These are phyloP conservation scores for Balaeniceps rex DNA, from an alignment of 2,113 vertebrate species.

Conservation along the genomic window DNA sequence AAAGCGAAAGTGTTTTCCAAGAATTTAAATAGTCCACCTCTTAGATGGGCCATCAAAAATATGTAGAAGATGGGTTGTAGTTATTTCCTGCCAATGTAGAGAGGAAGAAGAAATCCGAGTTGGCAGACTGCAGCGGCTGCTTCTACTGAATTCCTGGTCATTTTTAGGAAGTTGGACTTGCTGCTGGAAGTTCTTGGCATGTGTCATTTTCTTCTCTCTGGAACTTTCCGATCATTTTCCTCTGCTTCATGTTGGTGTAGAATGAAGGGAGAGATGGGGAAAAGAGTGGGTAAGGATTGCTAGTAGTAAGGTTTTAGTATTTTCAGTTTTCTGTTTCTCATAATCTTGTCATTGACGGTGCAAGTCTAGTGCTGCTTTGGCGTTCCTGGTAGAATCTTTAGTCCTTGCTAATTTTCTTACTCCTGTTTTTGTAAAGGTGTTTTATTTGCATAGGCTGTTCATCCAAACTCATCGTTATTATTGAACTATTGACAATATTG, in stretches of 20 bases:
- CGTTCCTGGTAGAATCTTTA: neutral
- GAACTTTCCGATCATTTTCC: neutral
- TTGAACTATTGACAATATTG: neutral
- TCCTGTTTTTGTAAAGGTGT: neutral
- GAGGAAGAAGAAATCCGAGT: neutral
- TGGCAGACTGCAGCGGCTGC: neutral
- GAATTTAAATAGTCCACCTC: neutral
- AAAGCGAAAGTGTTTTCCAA: neutral
- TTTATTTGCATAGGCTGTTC: neutral
- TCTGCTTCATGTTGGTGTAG: neutral
- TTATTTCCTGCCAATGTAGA: neutral
- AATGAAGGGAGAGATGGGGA: neutral
- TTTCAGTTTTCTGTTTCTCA: neutral
- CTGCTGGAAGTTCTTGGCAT: conserved; percentile 22
- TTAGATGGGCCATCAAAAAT: neutral
- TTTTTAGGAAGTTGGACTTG: neutral
- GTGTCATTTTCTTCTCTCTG: neutral
- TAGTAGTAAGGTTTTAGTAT: neutral
- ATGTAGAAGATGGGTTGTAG: neutral
- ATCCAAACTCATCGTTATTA: neutral
- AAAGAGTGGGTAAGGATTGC: neutral
- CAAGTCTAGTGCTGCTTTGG: neutral
- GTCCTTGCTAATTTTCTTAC: neutral
- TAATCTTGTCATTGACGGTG: neutral
- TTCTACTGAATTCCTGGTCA: neutral